Conservation (phyloP, 2,797 vertebrate genomes). For the Echiichthys vipera region DNA sequence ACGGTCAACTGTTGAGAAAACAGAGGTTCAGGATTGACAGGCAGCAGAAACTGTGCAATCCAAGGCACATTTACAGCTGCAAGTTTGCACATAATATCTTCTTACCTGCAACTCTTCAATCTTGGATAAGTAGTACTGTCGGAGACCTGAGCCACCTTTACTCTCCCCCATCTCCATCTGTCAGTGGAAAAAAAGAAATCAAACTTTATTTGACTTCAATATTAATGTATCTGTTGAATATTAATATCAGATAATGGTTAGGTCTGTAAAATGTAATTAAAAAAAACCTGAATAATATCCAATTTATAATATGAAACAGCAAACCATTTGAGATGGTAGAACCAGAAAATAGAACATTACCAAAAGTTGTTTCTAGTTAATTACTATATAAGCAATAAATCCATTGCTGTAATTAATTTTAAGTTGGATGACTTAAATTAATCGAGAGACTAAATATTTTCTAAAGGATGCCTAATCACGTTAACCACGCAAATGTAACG, state of each 20-base stretch:
- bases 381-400: not conserved
- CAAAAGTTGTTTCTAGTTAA: not conserved
- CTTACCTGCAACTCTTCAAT: slow-evolving; percentile 97
- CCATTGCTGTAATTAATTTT: not conserved
- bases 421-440: too few species aligned
- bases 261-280: not conserved
- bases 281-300: not conserved
- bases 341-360: not conserved
- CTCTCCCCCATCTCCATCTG: slow-evolving; percentile 98
- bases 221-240: not conserved
- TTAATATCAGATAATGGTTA: not conserved
- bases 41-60: fast-evolving
- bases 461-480: not conserved
- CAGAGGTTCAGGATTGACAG: not conserved
- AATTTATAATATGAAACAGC: not conserved
- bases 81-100: not conserved
- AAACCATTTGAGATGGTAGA: not conserved
- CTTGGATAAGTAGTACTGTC: slow-evolving; percentile 98
- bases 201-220: not conserved
- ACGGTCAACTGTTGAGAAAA: slow-evolving; percentile 89
- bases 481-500: not conserved
- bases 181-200: not conserved
- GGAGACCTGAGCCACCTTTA: slow-evolving; percentile 93
- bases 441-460: not conserved
- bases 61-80: not conserved